Base-by-base conservation (phyloP, 1,140 invertebrate species). In the Zaprionus gabonicus region DNA sequence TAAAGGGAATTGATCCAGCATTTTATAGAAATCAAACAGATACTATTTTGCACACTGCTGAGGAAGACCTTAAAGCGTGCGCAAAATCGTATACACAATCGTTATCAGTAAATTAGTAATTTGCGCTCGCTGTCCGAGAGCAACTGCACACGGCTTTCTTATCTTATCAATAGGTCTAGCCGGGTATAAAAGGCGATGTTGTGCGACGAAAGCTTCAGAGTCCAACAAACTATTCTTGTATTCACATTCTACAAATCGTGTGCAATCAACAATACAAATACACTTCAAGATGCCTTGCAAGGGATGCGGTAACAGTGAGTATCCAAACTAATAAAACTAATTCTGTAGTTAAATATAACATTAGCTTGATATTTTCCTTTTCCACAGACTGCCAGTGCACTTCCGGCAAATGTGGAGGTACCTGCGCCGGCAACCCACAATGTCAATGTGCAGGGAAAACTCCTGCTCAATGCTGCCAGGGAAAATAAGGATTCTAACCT, bases 251-350 rank as follows among this genome's bases (percentile, higher is more conserved):
- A 51, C 4, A 23, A 53, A 23, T 25, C 36, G 36, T 15, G 12
- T 13, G 36, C 57, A 65, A 15, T 20, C 23, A n/a, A 6, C 12
- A 23, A 63, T 27, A 57, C 56, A 51, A 4, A 41, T 7, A n/a
- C 57, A 49, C 31, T 4, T 49, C 6, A 82, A 82, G 44, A 82
- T 86, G 82, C 83, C 83, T 80, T 86, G 82, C 80, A 87, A 87
- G 55, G 80, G 83, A 86, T 86, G 83, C 58, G 83, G 82, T 87
- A 86, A 86, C 27, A 87, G 83, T 82, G 55, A 86, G 82, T 87
- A 25, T 20, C 20, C 20, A 20, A 20, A 20, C 20, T 20, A 20
- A 20, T 17, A n/a, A n/a, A 2, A 25, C 20, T 49, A 17, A 12
- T n/a, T 13, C 2, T 1, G 41, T 10, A n/a, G 6, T 46, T 25